Evolutionary conservation across 1,140 invertebrate species (phyloP), one percentile per base, ranked within the genome.

Genomic region (Limonius californicus): DNA sequence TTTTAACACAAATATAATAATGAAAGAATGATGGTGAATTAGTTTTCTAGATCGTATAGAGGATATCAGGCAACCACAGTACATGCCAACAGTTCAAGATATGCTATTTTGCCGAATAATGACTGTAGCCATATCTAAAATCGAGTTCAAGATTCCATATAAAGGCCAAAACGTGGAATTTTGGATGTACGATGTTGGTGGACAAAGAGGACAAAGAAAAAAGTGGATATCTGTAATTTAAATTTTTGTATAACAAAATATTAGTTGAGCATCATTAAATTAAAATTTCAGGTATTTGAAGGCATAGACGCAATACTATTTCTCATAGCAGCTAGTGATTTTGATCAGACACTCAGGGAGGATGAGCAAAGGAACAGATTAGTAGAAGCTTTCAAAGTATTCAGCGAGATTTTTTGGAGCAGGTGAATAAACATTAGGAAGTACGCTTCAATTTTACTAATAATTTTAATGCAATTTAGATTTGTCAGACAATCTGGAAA

Each of bases 121-220:
- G 60, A 90, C 88, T 0, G 86, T 83, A 1, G 83, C 84, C 27
- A 89, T 90, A 67, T 85, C 88, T 65, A 87, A 88, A 76, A 87
- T 89, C 55, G 84, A 88, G 60, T 90, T 90, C 69, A 80, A 83
- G 70, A 83, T 89, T 23, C 83, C 85, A 74, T 84, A 86, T 78
- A 86, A 86, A 1, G 85, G 85, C 8, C 85, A 85, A 1, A 74
- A 76, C 14, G 86, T 88, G 65, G 79, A 83, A 16, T 89, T 90
- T 74, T 87, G 85, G 80, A 88, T 90, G 88, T 89, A 86, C 66
- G 89, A 90, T 68, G 88, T 90, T 0, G 89, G 89, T 0, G 92
- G 92, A 0, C 92, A 94, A 76, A 77, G 88, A 62, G 90, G 90
- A 9, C 89, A 93, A 73, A 77, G 91, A 19, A 88, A 87, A 68